These are phyloP conservation scores for Pleuronectes platessa DNA, from an alignment of 2,113 vertebrate genomes.

Conservation along the genomic window DNA sequence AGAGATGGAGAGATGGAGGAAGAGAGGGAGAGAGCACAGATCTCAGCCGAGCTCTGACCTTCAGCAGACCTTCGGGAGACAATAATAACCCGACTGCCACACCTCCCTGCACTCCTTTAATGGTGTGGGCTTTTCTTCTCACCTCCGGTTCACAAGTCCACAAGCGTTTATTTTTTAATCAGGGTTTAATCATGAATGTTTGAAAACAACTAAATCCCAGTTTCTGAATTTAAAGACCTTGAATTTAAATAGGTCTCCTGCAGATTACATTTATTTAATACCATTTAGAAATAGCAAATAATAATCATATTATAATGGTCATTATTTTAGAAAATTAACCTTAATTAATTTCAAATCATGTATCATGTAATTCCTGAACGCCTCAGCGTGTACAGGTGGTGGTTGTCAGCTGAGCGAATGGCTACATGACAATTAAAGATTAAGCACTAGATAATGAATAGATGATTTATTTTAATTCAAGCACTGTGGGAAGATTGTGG, in stretches of 20 bases:
- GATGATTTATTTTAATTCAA: no score
- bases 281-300: no score
- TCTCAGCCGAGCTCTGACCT: slow-evolving; percentile 65
- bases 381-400: no score
- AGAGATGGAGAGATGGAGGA: slow-evolving; percentile 4
- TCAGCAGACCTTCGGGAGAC: slow-evolving; percentile 68
- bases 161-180: slow-evolving; percentile 28
- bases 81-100: slow-evolving; percentile 57
- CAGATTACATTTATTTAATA: not conserved
- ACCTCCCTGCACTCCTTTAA: slow-evolving; percentile 27
- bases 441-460: no score
- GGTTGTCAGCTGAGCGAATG: no score
- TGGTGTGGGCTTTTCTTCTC: slow-evolving; percentile 6
- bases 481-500: no score
- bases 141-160: slow-evolving; percentile 3
- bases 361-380: no score
- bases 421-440: no score
- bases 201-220: slow-evolving; percentile 9
- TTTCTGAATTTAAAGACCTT: not conserved
- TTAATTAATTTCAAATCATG: no score
- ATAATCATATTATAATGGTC: no score
- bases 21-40: slow-evolving; percentile 27
- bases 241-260: not conserved
- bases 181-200: slow-evolving; percentile 25
- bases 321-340: no score